Evolutionary conservation across 2,113 vertebrate species (phyloP).

Genomic region (Otus sunia): DNA sequence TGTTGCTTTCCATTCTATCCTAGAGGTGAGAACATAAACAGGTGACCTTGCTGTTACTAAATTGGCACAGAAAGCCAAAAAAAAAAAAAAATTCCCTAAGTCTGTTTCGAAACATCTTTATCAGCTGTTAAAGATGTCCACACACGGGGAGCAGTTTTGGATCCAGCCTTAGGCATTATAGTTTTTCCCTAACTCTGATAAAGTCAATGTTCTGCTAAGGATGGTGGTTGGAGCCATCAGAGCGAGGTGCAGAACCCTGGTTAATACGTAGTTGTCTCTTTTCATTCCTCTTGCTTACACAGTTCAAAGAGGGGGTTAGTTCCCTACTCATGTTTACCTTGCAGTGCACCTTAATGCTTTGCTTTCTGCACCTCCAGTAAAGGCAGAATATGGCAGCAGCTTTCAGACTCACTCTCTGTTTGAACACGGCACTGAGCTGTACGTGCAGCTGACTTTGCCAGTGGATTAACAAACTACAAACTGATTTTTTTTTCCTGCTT

Average conservation of each 20-base stretch:
- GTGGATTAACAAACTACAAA: background rate
- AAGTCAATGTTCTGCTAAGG: background rate
- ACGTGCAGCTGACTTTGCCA: background rate
- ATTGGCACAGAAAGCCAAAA: background rate
- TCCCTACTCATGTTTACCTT: background rate
- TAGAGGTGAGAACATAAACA: background rate
- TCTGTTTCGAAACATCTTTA: background rate
- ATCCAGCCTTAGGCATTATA: background rate
- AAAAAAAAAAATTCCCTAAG: rapidly evolving
- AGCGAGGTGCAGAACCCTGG: background rate
- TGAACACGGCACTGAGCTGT: background rate
- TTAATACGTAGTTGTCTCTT: background rate
- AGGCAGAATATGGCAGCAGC: background rate
- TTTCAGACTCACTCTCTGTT: background rate
- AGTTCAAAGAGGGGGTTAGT: background rate
- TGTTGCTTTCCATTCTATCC: background rate
- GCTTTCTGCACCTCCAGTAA: background rate
- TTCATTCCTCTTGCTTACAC: background rate
- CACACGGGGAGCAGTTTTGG: background rate
- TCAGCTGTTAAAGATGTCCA: background rate
- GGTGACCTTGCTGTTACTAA: background rate
- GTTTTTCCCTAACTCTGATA: background rate
- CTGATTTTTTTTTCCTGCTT: background rate
- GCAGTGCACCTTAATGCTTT: background rate
- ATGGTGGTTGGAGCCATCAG: background rate